Base-by-base conservation (phyloP, 2,888 invertebrate genomes). In the Pollenia angustigena region DNA sequence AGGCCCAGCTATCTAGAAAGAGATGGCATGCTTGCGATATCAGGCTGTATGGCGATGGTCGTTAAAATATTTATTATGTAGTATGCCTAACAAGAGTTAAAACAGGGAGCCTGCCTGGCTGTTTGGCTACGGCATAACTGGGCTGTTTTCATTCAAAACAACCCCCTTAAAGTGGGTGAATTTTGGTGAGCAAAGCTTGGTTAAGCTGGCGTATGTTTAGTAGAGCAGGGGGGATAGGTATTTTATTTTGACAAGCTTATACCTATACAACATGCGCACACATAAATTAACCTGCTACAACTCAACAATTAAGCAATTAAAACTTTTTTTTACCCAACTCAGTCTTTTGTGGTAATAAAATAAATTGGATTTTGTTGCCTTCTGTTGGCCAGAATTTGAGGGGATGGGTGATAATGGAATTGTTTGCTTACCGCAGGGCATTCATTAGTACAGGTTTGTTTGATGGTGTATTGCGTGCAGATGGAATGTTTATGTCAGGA, bases 221-320 rank as follows among this genome's bases (percentile, higher is more conserved):
- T 32, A 50, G 32, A 50, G 46, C 46, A 12, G 64, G 40, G 23
- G 64, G 16, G 16, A 12, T 4, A 58, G 58, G 48, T 18, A 9
- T 16, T 60, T 66, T 58, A 62, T 60, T 50, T 62, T 48, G 44
- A 58, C 50, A 69, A 12, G 56, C 75, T 64, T 6, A 32, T 50
- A n/a, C n/a, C n/a, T n/a, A 1, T 18, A 18, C 18, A 69, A 71
- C 87, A 85, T 85, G 85, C 87, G 79, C 81, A 88, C 85, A 69
- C 85, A 89, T 87, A 88, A 91, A 88, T 89, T 89, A 89, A 85
- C 88, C 88, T 85, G 85, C 85, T 87, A 64, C 83, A 83, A 83
- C 60, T 75, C 46, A 82, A 82, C 92, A 91, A 92, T 92, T 92
- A 91, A 90, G 92, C 92, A 92, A 92, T 92, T 92, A 92, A 91